Conservation (phyloP, 2,888 invertebrate species). For the Celastrina argiolus region DNA sequence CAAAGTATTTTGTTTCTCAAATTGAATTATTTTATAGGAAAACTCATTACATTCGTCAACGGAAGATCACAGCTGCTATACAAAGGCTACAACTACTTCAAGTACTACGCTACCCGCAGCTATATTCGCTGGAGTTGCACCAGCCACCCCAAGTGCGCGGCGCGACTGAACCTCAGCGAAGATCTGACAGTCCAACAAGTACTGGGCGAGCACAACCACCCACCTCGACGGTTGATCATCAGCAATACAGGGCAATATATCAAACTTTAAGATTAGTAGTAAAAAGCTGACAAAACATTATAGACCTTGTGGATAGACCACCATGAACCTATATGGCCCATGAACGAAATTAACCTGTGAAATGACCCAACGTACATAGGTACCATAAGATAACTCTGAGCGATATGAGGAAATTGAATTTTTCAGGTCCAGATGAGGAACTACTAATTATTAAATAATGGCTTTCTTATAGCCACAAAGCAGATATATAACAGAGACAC, state of each 20-base stretch:
- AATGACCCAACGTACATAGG: too few species aligned
- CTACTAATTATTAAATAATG: too few species aligned
- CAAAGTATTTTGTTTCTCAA: neutral
- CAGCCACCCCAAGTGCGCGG: constrained; percentile 37
- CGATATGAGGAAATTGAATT: too few species aligned
- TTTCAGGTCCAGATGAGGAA: too few species aligned
- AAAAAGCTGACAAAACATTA: too few species aligned
- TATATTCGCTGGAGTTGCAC: constrained; percentile 39
- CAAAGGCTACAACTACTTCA: constrained; percentile 39
- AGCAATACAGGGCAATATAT: constrained; percentile 30
- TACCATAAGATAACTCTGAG: too few species aligned
- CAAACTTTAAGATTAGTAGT: too few species aligned
- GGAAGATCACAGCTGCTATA: constrained; percentile 36
- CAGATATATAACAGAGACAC: too few species aligned
- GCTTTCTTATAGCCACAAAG: too few species aligned
- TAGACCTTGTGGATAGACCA: too few species aligned
- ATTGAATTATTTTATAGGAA: constrained; percentile 33
- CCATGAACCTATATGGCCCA: too few species aligned
- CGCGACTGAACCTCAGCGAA: constrained; percentile 29
- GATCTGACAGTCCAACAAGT: constrained; percentile 25
- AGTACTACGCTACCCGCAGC: constrained; percentile 30
- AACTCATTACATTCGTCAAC: constrained; percentile 33
- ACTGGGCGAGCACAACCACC: constrained; percentile 31
- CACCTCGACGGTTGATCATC: constrained; percentile 33
- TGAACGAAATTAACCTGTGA: too few species aligned